phyloP scores from a whole-genome alignment of 2,888 invertebrate genomes.

The Caenorhabditis drosophilae region DNA sequence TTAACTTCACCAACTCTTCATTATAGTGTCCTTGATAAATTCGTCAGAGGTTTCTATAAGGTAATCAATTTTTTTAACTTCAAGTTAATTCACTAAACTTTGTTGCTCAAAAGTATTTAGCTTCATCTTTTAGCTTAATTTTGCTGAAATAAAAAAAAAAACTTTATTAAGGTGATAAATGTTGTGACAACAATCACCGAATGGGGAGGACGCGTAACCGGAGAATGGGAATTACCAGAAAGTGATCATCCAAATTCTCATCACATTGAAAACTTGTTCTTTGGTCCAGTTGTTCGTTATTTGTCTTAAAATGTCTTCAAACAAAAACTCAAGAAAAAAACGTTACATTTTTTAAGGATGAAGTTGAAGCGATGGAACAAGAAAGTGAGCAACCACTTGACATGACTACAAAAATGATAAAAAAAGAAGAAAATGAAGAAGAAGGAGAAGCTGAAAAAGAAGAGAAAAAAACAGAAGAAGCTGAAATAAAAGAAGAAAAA shows the following conservation, averaged over 20 bases:
- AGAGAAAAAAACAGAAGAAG: slow-evolving; percentile 4
- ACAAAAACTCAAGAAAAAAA: background rate
- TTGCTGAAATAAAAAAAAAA: too few relatives aligned
- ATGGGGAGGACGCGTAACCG: slow-evolving; percentile 18
- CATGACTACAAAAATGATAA: slow-evolving; percentile 18
- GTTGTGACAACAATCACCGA: slow-evolving; percentile 36
- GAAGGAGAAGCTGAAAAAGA: background rate
- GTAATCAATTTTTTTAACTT: slow-evolving; percentile 4
- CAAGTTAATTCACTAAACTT: background rate
- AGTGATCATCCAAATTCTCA: background rate
- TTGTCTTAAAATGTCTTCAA: background rate
- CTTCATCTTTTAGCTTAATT: too few relatives aligned
- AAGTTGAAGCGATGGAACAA: slow-evolving; percentile 28
- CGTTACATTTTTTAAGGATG: slow-evolving; percentile 31
- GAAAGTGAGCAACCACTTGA: slow-evolving; percentile 19
- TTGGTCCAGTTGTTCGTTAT: slow-evolving; percentile 22
- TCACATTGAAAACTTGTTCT: slow-evolving; percentile 20
- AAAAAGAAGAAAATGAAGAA: slow-evolving; percentile 1
- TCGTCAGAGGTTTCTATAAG: slow-evolving; percentile 31
- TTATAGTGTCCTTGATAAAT: slow-evolving; percentile 28
- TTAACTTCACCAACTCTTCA: slow-evolving; percentile 22
- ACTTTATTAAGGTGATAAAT: slow-evolving; percentile 23
- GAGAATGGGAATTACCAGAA: slow-evolving; percentile 34
- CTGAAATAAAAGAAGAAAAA: background rate
- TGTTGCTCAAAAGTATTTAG: background rate